Evolutionary conservation across 2,113 vertebrate genomes (phyloP).

Genomic region (Actenoides lindsayi): DNA sequence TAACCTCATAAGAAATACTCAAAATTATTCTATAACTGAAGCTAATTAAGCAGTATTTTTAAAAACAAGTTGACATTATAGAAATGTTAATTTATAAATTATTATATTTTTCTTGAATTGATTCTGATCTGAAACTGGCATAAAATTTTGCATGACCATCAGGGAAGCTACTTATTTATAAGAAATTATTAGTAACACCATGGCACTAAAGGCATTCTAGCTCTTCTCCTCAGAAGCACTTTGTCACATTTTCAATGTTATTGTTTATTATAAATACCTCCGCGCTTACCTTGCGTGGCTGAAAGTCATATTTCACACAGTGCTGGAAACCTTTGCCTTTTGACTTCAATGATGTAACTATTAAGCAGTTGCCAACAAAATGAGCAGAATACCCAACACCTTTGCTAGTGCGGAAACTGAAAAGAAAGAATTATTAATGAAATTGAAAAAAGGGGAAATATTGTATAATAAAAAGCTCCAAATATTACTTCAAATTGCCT

Average conservation of each 20-base stretch:
- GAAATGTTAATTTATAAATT: not conserved
- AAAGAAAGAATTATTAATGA: slow-evolving; percentile 24
- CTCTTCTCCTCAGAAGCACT: not conserved
- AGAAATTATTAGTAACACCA: not conserved
- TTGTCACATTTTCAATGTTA: not conserved
- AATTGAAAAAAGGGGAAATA: not conserved
- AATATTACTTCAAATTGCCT: not conserved
- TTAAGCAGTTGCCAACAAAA: slow-evolving; percentile 97
- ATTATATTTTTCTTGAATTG: not conserved
- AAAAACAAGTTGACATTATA: not conserved
- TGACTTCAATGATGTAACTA: slow-evolving; percentile 96
- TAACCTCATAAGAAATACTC: not conserved
- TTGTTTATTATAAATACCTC: not conserved
- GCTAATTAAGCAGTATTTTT: not conserved
- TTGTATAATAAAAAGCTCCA: not conserved
- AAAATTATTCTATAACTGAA: not conserved
- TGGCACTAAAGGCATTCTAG: not conserved
- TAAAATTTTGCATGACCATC: not conserved
- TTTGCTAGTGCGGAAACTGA: slow-evolving; percentile 97
- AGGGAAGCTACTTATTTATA: not conserved
- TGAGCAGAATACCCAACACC: slow-evolving; percentile 97
- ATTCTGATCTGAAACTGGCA: not conserved
- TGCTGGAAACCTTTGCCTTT: slow-evolving; percentile 99
- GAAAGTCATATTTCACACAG: slow-evolving; percentile 98
- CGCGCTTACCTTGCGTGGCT: slow-evolving; percentile 90